These are phyloP conservation scores for Lytechinus pictus DNA, from an alignment of 35 echinoderm and acorn worm genomes.

Conservation along the genomic window DNA sequence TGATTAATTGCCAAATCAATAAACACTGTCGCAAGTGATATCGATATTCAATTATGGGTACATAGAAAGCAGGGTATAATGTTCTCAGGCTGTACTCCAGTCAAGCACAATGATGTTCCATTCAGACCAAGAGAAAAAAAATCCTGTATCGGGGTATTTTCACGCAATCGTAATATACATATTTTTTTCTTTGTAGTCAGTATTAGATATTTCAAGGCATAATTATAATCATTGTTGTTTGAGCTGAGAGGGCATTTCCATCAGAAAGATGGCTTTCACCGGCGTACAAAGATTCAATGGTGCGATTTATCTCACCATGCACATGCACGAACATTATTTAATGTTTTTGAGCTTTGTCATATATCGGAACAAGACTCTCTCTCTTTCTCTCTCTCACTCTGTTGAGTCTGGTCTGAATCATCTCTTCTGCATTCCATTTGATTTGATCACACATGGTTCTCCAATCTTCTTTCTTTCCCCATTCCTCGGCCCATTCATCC, in stretches of 20 bases:
- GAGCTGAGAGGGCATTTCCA: too few relatives aligned
- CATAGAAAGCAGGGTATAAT: neutral
- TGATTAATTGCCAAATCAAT: neutral
- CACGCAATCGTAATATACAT: too few relatives aligned
- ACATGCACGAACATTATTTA: too few relatives aligned
- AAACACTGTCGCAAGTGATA: neutral
- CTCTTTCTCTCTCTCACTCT: neutral
- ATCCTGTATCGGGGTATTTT: too few relatives aligned
- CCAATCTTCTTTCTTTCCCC: neutral
- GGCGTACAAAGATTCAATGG: too few relatives aligned
- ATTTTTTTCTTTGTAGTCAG: too few relatives aligned
- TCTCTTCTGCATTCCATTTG: neutral
- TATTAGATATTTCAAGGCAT: too few relatives aligned
- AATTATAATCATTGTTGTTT: too few relatives aligned
- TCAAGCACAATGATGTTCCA: neutral
- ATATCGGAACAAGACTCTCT: neutral
- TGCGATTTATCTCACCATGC: too few relatives aligned
- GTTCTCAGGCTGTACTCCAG: neutral
- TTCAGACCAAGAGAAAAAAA: too few relatives aligned
- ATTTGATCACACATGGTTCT: neutral
- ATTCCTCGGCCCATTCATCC: neutral
- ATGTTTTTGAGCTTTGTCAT: too few relatives aligned
- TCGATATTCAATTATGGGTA: neutral
- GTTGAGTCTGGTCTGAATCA: neutral
- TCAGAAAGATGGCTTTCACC: too few relatives aligned